phyloP scores from a whole-genome alignment of 2,888 invertebrate genomes.

The Tiphia femorata region DNA sequence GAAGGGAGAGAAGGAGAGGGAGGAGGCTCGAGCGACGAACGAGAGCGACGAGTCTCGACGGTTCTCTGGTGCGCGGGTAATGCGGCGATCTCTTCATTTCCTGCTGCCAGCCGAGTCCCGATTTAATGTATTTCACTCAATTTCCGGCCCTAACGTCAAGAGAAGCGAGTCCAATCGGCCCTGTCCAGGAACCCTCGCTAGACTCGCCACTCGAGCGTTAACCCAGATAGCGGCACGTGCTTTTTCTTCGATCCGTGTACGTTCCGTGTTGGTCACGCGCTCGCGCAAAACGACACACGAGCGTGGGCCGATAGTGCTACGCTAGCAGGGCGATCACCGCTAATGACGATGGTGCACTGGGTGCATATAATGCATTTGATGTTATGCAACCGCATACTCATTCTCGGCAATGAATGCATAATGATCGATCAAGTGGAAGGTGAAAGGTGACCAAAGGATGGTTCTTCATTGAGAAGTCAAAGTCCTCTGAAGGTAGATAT shows the following conservation, averaged over 20 bases:
- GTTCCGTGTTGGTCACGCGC: conserved; percentile 7
- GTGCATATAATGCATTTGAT: no score
- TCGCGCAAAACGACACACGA: no score
- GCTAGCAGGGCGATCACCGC: no score
- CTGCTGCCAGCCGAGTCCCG: conserved; percentile 34
- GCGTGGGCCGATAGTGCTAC: no score
- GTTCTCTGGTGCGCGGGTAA: conserved; percentile 11
- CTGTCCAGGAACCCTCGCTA: no score
- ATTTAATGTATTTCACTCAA: conserved; percentile 50
- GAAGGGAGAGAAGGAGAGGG: not conserved
- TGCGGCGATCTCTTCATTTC: conserved; percentile 49
- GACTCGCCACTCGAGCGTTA: conserved; percentile 24
- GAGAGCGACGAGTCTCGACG: not conserved
- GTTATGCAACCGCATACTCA: no score
- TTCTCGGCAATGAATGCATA: no score
- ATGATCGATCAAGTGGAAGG: no score
- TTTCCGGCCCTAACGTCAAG: conserved; percentile 42
- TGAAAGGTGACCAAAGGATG: no score
- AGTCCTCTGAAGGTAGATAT: not conserved
- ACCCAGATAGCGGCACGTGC: conserved; percentile 33
- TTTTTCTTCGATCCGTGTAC: conserved; percentile 18
- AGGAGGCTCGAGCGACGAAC: not conserved
- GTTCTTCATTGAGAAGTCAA: no score
- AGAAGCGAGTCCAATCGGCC: conserved; percentile 38
- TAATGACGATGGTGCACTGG: no score